Evolutionary conservation across 2,113 vertebrate species (phyloP).

Genomic region (Progne subis): DNA sequence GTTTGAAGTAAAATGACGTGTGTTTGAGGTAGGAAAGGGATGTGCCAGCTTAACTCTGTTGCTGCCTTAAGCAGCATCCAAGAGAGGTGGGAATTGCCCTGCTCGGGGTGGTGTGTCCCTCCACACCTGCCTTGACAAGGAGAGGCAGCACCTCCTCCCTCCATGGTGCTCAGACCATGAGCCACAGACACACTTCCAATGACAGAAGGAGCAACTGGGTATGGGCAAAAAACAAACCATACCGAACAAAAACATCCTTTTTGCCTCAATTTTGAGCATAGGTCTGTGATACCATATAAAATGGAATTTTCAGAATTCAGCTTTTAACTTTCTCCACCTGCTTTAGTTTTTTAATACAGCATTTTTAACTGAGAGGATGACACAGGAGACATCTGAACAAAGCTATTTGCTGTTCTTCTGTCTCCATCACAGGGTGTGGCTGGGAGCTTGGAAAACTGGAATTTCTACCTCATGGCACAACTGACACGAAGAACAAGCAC

Average conservation of each 20-base stretch:
- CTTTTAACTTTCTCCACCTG: neutral
- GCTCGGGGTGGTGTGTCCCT: neutral
- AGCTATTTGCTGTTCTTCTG: neutral
- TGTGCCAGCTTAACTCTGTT: neutral
- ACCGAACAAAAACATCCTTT: neutral
- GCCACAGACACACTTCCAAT: neutral
- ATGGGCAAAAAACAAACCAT: neutral
- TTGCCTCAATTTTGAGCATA: neutral
- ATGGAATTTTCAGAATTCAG: neutral
- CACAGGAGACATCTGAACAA: neutral
- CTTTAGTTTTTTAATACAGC: neutral
- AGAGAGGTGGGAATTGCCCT: neutral
- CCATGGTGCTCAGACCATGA: rapidly evolving
- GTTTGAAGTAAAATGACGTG: neutral
- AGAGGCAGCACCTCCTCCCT: neutral
- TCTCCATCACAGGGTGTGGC: neutral
- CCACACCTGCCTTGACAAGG: neutral
- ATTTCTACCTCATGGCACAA: neutral
- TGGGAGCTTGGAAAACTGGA: neutral
- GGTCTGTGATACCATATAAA: neutral
- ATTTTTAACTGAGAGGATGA: neutral
- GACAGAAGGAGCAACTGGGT: neutral
- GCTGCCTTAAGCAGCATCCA: neutral
- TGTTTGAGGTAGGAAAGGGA: neutral
- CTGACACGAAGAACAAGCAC: neutral